Percentiles rank a stretch among this genome's conserved stretches.
These are phyloP conservation scores for Cheilosia pagana DNA, from an alignment of 2,888 invertebrate genomes.

Conservation along the genomic window DNA sequence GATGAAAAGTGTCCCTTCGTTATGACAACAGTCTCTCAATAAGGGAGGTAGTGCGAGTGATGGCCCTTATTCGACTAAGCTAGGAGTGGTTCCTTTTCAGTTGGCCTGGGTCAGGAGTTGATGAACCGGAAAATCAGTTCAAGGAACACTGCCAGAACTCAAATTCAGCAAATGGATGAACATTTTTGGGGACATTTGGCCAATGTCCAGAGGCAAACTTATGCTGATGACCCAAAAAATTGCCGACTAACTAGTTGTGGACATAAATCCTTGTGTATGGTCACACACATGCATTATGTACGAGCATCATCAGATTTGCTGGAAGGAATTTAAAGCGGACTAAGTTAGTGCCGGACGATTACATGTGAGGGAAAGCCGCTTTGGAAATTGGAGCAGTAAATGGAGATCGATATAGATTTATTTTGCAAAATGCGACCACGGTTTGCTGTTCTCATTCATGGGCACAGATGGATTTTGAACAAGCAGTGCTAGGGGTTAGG, in stretches of 20 bases:
- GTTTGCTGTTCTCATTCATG: no score
- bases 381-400: no score
- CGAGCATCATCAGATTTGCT: conserved; percentile 28
- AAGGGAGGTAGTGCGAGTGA: conserved; percentile 27
- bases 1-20: conserved; percentile 8
- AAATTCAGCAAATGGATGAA: conserved; percentile 5
- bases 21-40: conserved; percentile 62
- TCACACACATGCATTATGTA: neutral
- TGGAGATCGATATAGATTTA: no score
- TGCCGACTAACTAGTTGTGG: neutral
- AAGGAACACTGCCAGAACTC: conserved; percentile 64
- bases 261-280: neutral
- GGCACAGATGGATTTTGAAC: no score
- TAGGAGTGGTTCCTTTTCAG: conserved; percentile 7
- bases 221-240: conserved; percentile 31
- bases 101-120: conserved; percentile 33
- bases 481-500: no score
- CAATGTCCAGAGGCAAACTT: conserved; percentile 30
- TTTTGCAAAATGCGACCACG: no score
- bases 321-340: conserved; percentile 1
- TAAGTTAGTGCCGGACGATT: no score
- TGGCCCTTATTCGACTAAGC: neutral
- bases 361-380: no score
- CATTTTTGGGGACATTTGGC: conserved; percentile 54
- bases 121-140: conserved; percentile 60